Conservation (phyloP, 2,113 vertebrate species). For the Nyctereutes procyonoides region DNA sequence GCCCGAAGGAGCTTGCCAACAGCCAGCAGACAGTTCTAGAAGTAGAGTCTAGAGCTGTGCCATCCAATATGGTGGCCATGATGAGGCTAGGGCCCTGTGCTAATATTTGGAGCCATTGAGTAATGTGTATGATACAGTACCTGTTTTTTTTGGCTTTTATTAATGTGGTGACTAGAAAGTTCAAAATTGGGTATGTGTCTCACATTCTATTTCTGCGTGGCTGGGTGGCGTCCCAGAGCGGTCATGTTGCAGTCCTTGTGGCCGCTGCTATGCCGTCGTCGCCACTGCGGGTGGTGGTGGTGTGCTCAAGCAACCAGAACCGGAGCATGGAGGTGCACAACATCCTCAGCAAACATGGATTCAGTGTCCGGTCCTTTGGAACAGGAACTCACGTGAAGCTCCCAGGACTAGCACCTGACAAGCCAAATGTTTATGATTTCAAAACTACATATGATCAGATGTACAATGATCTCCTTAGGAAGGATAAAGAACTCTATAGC, state of each 20-base stretch:
- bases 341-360: slow-evolving; percentile 99
- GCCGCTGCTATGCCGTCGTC: slow-evolving; percentile 51
- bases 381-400: slow-evolving; percentile 98
- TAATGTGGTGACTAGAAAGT: accelerated
- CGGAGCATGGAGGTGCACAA: slow-evolving; percentile 99
- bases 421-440: slow-evolving; percentile 99
- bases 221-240: slow-evolving; percentile 43
- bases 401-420: slow-evolving; percentile 98
- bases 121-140: accelerated
- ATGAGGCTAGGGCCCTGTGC: accelerated
- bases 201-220: background rate
- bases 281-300: slow-evolving; percentile 94
- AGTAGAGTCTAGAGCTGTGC: background rate
- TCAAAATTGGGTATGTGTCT: accelerated
- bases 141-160: background rate
- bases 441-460: slow-evolving; percentile 99
- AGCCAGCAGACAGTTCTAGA: background rate
- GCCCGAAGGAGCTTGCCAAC: background rate
- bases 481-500: slow-evolving; percentile 99
- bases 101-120: accelerated
- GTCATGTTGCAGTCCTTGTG: background rate
- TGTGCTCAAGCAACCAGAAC: slow-evolving; percentile 99
- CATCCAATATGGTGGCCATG: accelerated
- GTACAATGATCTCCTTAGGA: slow-evolving; percentile 99
- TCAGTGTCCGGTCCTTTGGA: slow-evolving; percentile 97